Base-by-base conservation (phyloP, 2,888 invertebrate genomes). In the Diloba caeruleocephala region DNA sequence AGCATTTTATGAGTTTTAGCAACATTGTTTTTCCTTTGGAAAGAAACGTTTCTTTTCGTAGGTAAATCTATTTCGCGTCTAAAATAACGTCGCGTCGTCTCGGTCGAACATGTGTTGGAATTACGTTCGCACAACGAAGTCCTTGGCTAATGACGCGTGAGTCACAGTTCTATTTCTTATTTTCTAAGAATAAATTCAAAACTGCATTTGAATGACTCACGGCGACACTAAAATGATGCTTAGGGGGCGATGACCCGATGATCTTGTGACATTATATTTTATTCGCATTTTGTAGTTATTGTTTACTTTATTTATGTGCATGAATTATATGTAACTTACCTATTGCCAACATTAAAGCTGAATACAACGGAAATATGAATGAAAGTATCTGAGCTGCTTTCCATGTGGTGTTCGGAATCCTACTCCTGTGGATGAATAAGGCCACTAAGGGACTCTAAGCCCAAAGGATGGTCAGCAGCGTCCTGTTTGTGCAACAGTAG, bases 141-240 rank as follows among this genome's bases (percentile, higher is more conserved):
- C 88, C 88, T 89, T 89, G 87, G 85, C 79, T 82, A 82, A 83
- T 82, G 84, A 63, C 85, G 72, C 53, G 71, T 90, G 89, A 91
- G 71, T 90, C 90, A 90, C 73, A 72, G 74, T 78, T 88, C 90
- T 91, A 90, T 90, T 89, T 90, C 83, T 88, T 88, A 90, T 87
- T 90, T 87, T 83, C 90, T 90, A 89, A 90, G 89, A 90, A 91
- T 91, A 91, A 81, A 87, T 83, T 80, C 84, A 88, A 89, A 92
- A 91, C 88, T 91, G 91, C 91, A 92, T 80, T 77, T 69, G 79
- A 78, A 79, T 90, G 89, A 89, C 84, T 87, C 90, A 88, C 79
- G 77, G 79, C 74, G 71, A 76, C 76, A 78, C 77, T 70, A 74
- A 80, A 82, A 78, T 80, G 75, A 82, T 81, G 78, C 77, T 76